Evolutionary conservation across 2,113 vertebrate genomes (phyloP), one percentile per base, ranked within the genome.

Genomic region (Sturnira hondurensis): DNA sequence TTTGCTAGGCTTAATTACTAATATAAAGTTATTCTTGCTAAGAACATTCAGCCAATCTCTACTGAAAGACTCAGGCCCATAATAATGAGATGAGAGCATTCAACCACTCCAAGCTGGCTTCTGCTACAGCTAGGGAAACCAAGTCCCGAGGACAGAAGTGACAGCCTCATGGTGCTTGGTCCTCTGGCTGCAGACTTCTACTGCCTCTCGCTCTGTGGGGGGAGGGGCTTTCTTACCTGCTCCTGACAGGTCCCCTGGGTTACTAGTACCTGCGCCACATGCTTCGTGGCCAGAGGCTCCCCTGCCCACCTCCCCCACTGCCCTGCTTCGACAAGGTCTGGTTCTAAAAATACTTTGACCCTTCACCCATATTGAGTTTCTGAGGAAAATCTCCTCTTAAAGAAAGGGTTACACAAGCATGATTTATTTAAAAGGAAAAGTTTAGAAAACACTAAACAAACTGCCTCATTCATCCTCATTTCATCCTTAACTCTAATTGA

Each of bases 81-180:
- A 36, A 28, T 3, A n/a, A 76, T 2, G 22, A 91, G 68, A 31
- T 14, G 17, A 61, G 17, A 73, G 74, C 8, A 24, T 3, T 20
- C 33, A 15, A 33, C 19, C 9, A 22, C 19, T 33, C 50, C 77
- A 67, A 43, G 28, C 31, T n/a, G 9, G 10, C 52, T 52, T 43
- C 61, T 14, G 33, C 80, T 56, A 24, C 61, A 28, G 41, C 13
- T 1, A 41, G 43, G n/a, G 45, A 52, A 0, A 15, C 61, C 11
- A 31, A n/a, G 41, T 67, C 15, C 38, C 1, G 7, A 54, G 14
- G 7, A 14, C 11, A 0, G n/a, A 47, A 38, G 19, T 0, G 16
- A 17, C 4, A 0, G 36, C 24, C 41, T 22, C 20, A 3, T 2
- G 1, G 4, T 36, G 65, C 43, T 3, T 17, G 3, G 22, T 28